A percentile compares a stretch with the other conserved stretches of the same genome.
Evolutionary conservation across 2,888 invertebrate species (phyloP).

Genomic region (Polymixis lichenea): DNA sequence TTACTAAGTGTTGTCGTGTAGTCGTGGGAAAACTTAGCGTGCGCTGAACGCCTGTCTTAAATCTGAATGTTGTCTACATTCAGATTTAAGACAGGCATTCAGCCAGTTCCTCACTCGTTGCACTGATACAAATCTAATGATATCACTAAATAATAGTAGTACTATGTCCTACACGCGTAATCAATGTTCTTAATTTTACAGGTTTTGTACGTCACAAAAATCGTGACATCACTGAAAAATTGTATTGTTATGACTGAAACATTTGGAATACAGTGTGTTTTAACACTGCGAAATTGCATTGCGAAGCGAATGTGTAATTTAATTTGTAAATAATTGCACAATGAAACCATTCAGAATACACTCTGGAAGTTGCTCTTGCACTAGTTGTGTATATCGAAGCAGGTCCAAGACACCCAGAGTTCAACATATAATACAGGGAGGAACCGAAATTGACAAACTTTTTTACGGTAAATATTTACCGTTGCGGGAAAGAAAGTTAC

Average conservation of each 20-base stretch:
- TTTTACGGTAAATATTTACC: conserved; percentile 74
- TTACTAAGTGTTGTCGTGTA: not conserved
- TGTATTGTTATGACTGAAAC: conserved; percentile 38
- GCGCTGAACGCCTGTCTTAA: not conserved
- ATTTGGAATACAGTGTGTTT: conserved; percentile 49
- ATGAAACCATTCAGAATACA: conserved; percentile 46
- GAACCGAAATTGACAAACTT: conserved; percentile 71
- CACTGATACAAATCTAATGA: not conserved
- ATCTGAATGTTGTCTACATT: too few relatives aligned
- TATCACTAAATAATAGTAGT: not conserved
- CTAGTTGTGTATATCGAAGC: conserved; percentile 68
- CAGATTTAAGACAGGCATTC: too few relatives aligned
- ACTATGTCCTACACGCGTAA: not conserved
- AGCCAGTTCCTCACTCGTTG: not conserved
- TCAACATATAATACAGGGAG: conserved; percentile 54
- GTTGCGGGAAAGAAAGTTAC: conserved; percentile 73
- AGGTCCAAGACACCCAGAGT: conserved; percentile 51
- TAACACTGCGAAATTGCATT: conserved; percentile 34
- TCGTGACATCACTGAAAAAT: conserved; percentile 44
- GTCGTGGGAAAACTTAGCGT: not conserved
- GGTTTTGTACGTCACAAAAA: conserved; percentile 40
- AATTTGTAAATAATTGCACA: conserved; percentile 36
- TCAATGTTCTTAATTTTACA: conserved; percentile 38
- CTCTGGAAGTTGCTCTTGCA: conserved; percentile 68
- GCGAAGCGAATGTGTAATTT: conserved; percentile 27